Evolutionary conservation across 2,113 vertebrate species (phyloP).

Genomic region (Pangasianodon gigas): DNA sequence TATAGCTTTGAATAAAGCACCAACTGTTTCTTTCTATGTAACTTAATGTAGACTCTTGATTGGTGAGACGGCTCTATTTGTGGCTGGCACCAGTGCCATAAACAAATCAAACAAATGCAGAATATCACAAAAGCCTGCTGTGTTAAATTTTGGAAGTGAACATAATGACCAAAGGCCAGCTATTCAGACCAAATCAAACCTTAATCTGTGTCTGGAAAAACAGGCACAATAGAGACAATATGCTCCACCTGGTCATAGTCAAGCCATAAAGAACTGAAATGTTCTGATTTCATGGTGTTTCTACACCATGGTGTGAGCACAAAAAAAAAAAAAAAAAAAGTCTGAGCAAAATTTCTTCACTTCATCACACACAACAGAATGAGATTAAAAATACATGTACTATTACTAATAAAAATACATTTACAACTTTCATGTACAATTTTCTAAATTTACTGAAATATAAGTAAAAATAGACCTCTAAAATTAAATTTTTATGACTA

Average conservation of each 20-base stretch:
- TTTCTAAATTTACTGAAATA: not conserved
- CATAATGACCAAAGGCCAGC: conserved; percentile 33
- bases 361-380: not conserved
- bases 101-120: conserved; percentile 39
- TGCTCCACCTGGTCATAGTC: conserved; percentile 4
- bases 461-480: not conserved
- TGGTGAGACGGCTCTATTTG: conserved; percentile 30
- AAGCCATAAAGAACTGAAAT: conserved; percentile 1
- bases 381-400: not conserved
- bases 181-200: conserved; percentile 29
- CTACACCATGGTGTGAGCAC: not conserved
- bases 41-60: conserved; percentile 1
- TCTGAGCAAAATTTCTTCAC: not conserved
- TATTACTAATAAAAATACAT: not conserved
- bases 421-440: not conserved
- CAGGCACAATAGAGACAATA: conserved; percentile 21
- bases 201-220: conserved; percentile 40
- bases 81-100: conserved; percentile 26
- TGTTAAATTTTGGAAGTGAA: conserved; percentile 37
- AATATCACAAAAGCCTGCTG: conserved; percentile 37
- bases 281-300: conserved; percentile 1
- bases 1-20: conserved; percentile 18
- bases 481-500: not conserved
- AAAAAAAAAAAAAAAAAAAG: not conserved
- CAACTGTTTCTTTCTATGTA: conserved; percentile 29